Conservation (phyloP, 2,888 invertebrate genomes). For the Actias luna region DNA sequence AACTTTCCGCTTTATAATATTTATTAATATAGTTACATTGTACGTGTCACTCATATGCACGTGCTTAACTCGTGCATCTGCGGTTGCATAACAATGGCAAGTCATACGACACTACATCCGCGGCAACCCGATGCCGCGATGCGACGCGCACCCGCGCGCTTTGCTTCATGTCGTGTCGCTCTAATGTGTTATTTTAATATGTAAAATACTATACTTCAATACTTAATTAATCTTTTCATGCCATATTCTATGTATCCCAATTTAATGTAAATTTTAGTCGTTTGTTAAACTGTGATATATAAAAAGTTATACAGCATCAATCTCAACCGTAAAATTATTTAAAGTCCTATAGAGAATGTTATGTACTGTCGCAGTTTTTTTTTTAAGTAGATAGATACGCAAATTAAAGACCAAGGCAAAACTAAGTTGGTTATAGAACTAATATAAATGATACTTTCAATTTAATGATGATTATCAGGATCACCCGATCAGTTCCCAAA, state of each 20-base stretch:
- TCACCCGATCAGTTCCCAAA: no score
- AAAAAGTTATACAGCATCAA: no score
- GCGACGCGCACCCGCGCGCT: no score
- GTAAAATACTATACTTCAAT: background rate
- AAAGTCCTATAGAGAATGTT: background rate
- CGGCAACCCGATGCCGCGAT: slow-evolving; percentile 7
- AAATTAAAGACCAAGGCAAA: background rate
- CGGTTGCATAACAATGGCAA: slow-evolving; percentile 28
- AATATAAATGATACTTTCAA: background rate
- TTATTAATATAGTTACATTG: background rate
- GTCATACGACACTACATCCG: slow-evolving; percentile 16
- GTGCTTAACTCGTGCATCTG: slow-evolving; percentile 22
- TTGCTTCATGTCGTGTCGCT: no score
- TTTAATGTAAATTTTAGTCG: background rate
- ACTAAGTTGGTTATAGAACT: background rate
- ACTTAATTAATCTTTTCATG: background rate
- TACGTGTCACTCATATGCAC: slow-evolving; percentile 17
- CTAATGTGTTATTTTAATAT: slow-evolving; percentile 1
- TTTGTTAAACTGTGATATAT: no score
- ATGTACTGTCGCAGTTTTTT: background rate
- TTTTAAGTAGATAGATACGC: background rate
- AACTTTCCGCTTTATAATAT: no score
- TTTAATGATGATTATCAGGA: background rate
- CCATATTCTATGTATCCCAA: background rate
- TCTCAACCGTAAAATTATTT: background rate